Evolutionary conservation across 2,113 vertebrate genomes (phyloP).

Genomic region (Brevimyrus niger): DNA sequence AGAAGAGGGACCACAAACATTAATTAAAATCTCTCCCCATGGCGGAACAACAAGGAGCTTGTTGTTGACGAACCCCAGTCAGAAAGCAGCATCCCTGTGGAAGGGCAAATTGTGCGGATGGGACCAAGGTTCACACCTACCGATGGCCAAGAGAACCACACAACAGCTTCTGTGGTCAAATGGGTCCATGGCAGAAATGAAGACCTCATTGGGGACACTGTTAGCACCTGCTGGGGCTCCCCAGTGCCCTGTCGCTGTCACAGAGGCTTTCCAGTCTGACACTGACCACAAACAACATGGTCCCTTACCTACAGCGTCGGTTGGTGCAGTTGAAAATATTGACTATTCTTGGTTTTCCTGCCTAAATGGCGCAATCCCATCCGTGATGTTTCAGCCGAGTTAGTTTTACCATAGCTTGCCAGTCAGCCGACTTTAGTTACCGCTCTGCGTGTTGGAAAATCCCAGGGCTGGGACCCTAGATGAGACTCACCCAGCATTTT

Average conservation of each 20-base stretch:
- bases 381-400: not conserved
- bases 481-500: constrained; percentile 50
- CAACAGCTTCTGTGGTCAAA: not conserved
- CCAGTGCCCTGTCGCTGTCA: not conserved
- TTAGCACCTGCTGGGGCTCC: constrained; percentile 33
- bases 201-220: constrained; percentile 35
- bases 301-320: not conserved
- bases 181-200: not conserved
- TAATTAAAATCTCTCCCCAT: not conserved
- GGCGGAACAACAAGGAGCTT: not conserved
- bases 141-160: constrained; percentile 6
- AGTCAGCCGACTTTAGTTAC: not conserved
- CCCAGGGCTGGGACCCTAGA: not conserved
- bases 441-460: not conserved
- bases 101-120: constrained; percentile 10
- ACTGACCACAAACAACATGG: not conserved
- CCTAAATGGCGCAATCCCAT: not conserved
- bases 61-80: not conserved
- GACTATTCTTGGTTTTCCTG: not conserved
- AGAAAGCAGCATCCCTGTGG: not conserved
- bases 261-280: constrained; percentile 19
- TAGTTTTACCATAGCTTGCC: not conserved
- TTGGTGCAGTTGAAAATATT: not conserved
- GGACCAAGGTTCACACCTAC: constrained; percentile 30
- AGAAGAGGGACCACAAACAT: not conserved